Percentiles rank a stretch among this genome's conserved stretches.
These are phyloP conservation scores for Clarias laeviceps DNA, from an alignment of 2,797 vertebrate genomes.

Conservation along the genomic window DNA sequence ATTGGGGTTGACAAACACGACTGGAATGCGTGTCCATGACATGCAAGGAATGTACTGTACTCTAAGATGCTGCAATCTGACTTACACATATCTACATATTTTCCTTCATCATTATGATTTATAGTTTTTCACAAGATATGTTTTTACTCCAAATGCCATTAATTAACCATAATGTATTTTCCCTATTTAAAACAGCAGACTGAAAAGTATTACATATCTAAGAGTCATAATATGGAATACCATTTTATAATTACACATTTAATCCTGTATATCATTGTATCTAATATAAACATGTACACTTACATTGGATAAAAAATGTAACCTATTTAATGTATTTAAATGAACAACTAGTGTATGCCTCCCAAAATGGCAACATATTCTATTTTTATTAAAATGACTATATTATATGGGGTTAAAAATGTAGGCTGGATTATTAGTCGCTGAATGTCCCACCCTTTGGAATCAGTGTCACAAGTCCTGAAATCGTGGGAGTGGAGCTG, in stretches of 20 bases:
- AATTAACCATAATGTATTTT: neutral
- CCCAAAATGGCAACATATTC: neutral
- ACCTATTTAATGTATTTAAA: neutral
- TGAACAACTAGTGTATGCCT: neutral
- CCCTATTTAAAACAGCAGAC: neutral
- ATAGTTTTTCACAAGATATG: neutral
- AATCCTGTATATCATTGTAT: neutral
- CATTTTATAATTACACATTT: neutral
- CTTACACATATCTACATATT: too few relatives aligned
- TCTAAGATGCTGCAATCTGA: neutral
- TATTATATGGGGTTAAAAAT: neutral
- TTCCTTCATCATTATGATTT: neutral
- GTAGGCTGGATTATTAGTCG: neutral
- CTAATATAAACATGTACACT: neutral
- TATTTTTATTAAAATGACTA: neutral
- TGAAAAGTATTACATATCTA: neutral
- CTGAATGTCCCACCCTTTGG: too few relatives aligned
- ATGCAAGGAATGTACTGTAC: constrained; percentile 14
- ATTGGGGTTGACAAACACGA: neutral
- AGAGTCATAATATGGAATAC: neutral
- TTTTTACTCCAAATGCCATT: neutral
- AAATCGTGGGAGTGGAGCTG: neutral
- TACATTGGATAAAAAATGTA: neutral
- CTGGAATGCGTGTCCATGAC: constrained; percentile 21
- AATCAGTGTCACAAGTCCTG: neutral